Evolutionary conservation across 2,113 vertebrate genomes (phyloP).

Genomic region (Typhlomys cinereus): DNA sequence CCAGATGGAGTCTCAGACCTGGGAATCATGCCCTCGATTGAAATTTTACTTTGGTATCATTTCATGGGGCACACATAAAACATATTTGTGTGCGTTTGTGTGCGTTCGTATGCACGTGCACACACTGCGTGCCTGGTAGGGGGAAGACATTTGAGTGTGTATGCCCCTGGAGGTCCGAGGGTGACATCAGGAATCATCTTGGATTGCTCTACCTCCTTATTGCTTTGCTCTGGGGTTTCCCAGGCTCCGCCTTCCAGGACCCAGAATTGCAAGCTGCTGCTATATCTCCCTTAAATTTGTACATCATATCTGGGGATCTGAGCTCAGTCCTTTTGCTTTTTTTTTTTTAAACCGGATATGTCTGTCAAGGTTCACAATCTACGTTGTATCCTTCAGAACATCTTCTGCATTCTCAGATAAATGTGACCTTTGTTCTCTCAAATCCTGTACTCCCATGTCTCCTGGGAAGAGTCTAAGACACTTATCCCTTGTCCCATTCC

Average conservation of each 20-base stretch:
- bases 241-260: no score
- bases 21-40: slow-evolving; percentile 25
- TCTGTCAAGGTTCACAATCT: background rate
- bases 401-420: slow-evolving; percentile 24
- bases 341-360: slow-evolving; percentile 18
- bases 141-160: no score
- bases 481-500: background rate
- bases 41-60: slow-evolving; percentile 36
- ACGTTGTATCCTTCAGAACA: background rate
- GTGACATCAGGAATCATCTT: no score
- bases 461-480: background rate
- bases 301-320: no score
- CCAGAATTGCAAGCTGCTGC: no score
- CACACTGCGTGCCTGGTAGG: no score
- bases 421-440: background rate
- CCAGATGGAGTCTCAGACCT: slow-evolving; percentile 34
- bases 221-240: background rate
- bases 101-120: no score
- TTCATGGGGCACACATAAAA: background rate
- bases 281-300: no score
- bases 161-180: no score
- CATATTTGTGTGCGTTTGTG: no score
- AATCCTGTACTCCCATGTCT: background rate
- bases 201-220: background rate
- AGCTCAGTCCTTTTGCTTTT: no score